These are phyloP conservation scores for Tachyglossus aculeatus DNA, from an alignment of 2,797 vertebrate genomes.

Conservation along the genomic window DNA sequence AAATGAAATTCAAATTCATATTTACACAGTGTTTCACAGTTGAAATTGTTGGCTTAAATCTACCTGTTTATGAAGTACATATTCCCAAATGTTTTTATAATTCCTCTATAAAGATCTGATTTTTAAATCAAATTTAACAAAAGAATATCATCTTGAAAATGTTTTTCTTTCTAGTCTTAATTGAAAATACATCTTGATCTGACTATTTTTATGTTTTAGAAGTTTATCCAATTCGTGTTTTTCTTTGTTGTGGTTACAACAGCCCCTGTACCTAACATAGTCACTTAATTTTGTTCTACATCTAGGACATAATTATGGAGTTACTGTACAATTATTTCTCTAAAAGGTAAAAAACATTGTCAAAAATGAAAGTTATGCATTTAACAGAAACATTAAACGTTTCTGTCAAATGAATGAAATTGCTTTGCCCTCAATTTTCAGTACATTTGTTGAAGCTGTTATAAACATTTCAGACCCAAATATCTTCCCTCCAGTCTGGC, in stretches of 20 bases:
- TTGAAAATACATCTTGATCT: slow-evolving; percentile 31
- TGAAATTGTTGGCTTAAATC: slow-evolving; percentile 42
- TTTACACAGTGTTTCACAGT: slow-evolving; percentile 21
- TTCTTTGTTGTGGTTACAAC: slow-evolving; percentile 8
- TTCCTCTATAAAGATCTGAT: slow-evolving; percentile 14
- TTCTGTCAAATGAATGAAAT: no score
- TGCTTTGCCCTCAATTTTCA: no score
- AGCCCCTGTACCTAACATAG: neutral
- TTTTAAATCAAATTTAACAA: slow-evolving; percentile 24
- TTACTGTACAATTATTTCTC: no score
- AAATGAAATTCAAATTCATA: neutral
- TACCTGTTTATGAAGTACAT: slow-evolving; percentile 51
- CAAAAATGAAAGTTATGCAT: no score
- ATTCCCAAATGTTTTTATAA: slow-evolving; percentile 51
- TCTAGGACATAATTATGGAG: no score
- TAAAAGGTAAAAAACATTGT: no score
- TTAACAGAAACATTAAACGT: no score
- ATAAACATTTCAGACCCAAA: no score
- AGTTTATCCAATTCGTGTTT: slow-evolving; percentile 22
- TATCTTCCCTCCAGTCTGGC: neutral
- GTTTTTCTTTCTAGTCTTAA: slow-evolving; percentile 31
- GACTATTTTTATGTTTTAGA: slow-evolving; percentile 25
- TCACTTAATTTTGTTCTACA: slow-evolving; percentile 8
- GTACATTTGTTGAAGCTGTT: no score
- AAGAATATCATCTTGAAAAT: slow-evolving; percentile 24